Conservation (phyloP, 2,888 invertebrate species). For the Dynastes grantii region DNA sequence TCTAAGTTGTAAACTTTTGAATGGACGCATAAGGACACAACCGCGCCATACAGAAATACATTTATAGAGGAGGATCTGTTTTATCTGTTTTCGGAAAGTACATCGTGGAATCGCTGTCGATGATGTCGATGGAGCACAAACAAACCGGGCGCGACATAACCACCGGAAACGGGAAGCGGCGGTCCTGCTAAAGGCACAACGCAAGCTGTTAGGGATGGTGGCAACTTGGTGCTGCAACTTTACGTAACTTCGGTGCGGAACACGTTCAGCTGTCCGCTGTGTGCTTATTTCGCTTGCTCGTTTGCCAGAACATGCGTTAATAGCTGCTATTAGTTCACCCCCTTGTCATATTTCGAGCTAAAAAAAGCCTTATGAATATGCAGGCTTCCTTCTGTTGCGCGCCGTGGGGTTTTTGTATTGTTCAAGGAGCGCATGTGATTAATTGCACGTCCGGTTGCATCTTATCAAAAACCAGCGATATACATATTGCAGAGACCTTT, state of each 20-base stretch:
- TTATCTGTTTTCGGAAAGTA: constrained; percentile 38
- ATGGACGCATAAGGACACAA: background rate
- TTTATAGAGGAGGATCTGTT: constrained; percentile 16
- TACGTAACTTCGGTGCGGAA: constrained; percentile 34
- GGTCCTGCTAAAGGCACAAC: constrained; percentile 26
- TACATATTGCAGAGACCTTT: constrained; percentile 13
- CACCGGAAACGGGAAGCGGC: constrained; percentile 44
- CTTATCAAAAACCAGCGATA: constrained; percentile 17
- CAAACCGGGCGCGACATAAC: constrained; percentile 32
- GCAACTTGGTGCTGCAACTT: background rate
- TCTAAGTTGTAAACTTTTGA: background rate
- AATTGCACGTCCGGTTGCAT: constrained; percentile 36
- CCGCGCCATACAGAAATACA: constrained; percentile 4
- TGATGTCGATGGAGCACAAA: constrained; percentile 29
- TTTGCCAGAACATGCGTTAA: constrained; percentile 41
- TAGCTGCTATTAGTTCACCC: constrained; percentile 44
- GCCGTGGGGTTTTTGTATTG: constrained; percentile 19
- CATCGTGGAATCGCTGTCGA: constrained; percentile 2
- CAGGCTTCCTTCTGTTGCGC: constrained; percentile 24
- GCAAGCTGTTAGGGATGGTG: constrained; percentile 29
- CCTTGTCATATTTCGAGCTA: constrained; percentile 14
- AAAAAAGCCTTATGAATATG: constrained; percentile 41
- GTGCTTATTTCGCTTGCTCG: constrained; percentile 27
- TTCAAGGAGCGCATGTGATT: constrained; percentile 24
- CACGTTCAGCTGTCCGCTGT: constrained; percentile 36